phyloP scores from a whole-genome alignment of 2,113 vertebrate species.

The Oreotrochilus melanogaster region DNA sequence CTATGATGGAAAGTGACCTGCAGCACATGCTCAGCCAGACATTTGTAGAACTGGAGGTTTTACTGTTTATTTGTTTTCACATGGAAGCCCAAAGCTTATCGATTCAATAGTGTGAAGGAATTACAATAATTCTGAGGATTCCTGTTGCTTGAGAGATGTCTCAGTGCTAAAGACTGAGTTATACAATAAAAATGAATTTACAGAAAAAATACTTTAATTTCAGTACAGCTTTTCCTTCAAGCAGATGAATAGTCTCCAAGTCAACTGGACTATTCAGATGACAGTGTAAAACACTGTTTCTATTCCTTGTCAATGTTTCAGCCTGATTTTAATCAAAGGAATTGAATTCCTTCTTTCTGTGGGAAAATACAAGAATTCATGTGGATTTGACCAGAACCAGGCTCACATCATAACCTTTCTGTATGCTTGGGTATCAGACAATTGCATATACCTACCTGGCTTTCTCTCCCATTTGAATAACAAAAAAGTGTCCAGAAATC shows the following conservation, averaged over 20 bases:
- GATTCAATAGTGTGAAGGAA: neutral
- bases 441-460: neutral
- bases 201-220: neutral
- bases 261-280: neutral
- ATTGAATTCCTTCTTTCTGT: neutral
- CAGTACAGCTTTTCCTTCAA: neutral
- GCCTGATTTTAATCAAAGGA: neutral
- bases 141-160: neutral
- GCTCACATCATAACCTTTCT: neutral
- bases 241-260: neutral
- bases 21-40: neutral
- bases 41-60: neutral
- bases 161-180: neutral
- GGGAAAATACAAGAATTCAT: neutral
- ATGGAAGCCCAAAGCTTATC: neutral
- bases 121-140: neutral
- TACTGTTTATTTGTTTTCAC: neutral
- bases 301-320: neutral
- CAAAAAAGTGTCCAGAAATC: neutral
- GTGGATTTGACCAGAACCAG: neutral
- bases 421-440: neutral
- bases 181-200: neutral
- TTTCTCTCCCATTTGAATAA: neutral
- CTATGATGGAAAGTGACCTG: fast-evolving
- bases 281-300: neutral